phyloP scores from a whole-genome alignment of 2,797 vertebrate species.

The Bufotes viridis region DNA sequence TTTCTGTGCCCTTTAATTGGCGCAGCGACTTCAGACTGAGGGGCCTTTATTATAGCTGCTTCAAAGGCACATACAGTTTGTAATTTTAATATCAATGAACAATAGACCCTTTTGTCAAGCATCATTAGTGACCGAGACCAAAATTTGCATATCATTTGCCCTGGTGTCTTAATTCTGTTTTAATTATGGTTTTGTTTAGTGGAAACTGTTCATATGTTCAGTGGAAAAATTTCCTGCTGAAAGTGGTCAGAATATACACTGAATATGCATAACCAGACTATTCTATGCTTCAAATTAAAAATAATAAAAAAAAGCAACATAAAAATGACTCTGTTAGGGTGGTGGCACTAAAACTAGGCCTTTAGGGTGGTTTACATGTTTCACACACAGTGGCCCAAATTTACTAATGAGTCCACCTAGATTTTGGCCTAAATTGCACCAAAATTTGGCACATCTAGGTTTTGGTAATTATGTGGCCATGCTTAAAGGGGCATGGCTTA shows the following conservation, averaged over 20 bases:
- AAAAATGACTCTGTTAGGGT: too few relatives aligned
- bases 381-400: too few relatives aligned
- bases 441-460: too few relatives aligned
- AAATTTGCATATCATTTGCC: conserved; percentile 9
- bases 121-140: conserved; percentile 17
- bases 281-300: too few relatives aligned
- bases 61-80: conserved; percentile 36
- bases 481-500: too few relatives aligned
- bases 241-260: not conserved
- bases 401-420: too few relatives aligned
- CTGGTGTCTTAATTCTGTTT: not conserved
- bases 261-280: not conserved
- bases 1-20: conserved; percentile 36
- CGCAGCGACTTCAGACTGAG: conserved; percentile 38
- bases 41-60: conserved; percentile 30
- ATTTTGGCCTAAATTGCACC: too few relatives aligned
- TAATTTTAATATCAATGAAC: conserved; percentile 50
- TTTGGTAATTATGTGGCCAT: too few relatives aligned
- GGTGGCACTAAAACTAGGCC: too few relatives aligned
- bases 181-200: conserved; percentile 4
- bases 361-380: too few relatives aligned
- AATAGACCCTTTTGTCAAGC: conserved; percentile 27
- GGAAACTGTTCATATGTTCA: not conserved
- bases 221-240: not conserved
- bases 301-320: too few relatives aligned